Evolutionary conservation across 2,797 vertebrate genomes (phyloP), one percentile per base, ranked within the genome.

Genomic region (Salarias fasciatus): DNA sequence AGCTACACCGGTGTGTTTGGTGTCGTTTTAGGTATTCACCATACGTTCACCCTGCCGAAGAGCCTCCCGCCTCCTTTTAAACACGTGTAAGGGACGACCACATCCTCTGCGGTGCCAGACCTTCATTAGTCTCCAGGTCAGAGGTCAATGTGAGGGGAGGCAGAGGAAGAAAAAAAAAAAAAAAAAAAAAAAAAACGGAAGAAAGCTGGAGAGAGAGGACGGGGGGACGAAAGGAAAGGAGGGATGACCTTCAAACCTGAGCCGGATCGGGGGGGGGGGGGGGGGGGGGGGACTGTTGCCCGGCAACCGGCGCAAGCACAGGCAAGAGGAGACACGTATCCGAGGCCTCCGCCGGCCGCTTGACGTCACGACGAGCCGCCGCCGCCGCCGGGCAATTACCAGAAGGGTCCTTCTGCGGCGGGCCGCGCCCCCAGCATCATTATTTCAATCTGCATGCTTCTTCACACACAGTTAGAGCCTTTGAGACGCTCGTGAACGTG

Each of bases 191-290:
- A n/a, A n/a, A n/a, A n/a, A n/a, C n/a, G n/a, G 18, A 24, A 2
- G 18, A 24, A 18, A 24, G 18, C 2, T 2, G 24, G 18, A 24
- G 18, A 24, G 18, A 24, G 18, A 24, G 18, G 18, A 24, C 24
- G 18, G 18, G 14, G 3, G 30, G 15, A 36, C 28, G 35, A 24
- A 24, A 24, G 53, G 35, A 24, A 24, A 24, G 53, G 29, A 53
- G 51, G 73, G 75, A 86, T 86, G 84, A 88, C 83, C 89, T 91
- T 92, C 85, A 86, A 67, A 75, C 77, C 77, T 58, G 74, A 84
- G 77, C 57, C 57, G 45, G 49, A 35, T 69, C 48, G 6, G 59
- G 51, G 36, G 50, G 45, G 48, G 28, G 35, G 59, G 47, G 42
- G 53, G 51, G 72, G 83, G 67, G 78, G 80, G 79, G 54, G 63